Evolutionary conservation across 2,888 invertebrate species (phyloP).

Genomic region (Choristoneura rosaceana): DNA sequence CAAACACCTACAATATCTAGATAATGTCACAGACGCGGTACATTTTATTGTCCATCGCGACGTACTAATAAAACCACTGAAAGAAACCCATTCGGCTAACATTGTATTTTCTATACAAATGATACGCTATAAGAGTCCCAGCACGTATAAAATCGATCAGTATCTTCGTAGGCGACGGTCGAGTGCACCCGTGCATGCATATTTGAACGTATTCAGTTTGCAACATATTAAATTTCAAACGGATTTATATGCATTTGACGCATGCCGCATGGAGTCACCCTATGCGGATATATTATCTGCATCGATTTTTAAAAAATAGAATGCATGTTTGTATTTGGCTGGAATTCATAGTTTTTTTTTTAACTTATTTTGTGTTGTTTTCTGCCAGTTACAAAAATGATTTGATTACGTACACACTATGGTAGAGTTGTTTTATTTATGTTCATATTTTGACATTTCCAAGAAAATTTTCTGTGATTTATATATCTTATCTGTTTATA

Average conservation of each 20-base stretch:
- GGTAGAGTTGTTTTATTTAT: no score
- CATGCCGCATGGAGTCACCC: slow-evolving; percentile 55
- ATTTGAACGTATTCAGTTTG: slow-evolving; percentile 58
- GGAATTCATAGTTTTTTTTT: slow-evolving; percentile 7
- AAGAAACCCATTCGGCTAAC: slow-evolving; percentile 34
- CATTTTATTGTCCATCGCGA: slow-evolving; percentile 33
- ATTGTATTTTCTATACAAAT: slow-evolving; percentile 36
- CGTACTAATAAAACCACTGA: slow-evolving; percentile 32
- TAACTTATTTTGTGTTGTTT: background rate
- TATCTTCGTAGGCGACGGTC: slow-evolving; percentile 47
- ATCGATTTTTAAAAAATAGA: slow-evolving; percentile 47
- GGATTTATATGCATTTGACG: slow-evolving; percentile 64
- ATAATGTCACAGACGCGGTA: background rate
- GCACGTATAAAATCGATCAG: slow-evolving; percentile 53
- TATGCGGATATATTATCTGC: slow-evolving; percentile 51
- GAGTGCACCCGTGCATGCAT: slow-evolving; percentile 59
- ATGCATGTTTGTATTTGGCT: slow-evolving; percentile 29
- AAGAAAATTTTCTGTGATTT: no score
- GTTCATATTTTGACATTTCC: no score
- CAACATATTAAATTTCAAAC: slow-evolving; percentile 78
- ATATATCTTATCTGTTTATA: no score
- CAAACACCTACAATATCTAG: background rate
- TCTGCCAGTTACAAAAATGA: background rate
- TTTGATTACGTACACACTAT: background rate
- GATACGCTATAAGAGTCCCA: slow-evolving; percentile 31